These are phyloP conservation scores for Coelinius sp. DNA, from an alignment of 2,888 invertebrate species.

Conservation along the genomic window DNA sequence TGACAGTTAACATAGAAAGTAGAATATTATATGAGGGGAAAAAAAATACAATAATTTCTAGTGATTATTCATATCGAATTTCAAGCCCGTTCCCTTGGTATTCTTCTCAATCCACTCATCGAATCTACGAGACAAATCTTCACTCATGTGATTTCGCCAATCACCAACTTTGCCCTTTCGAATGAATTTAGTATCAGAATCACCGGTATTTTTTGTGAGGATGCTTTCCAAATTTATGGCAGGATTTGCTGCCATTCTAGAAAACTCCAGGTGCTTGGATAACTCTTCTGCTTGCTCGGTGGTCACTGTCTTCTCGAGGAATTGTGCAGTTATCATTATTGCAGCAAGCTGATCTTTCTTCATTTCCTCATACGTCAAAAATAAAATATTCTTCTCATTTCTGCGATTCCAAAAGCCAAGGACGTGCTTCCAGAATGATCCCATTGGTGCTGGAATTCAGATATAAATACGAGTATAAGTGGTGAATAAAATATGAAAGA, in stretches of 20 bases:
- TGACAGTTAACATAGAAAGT: background rate
- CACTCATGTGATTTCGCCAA: constrained; percentile 84
- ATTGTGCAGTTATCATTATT: constrained; percentile 80
- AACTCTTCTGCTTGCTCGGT: constrained; percentile 79
- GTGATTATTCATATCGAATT: constrained; percentile 70
- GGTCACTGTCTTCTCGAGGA: constrained; percentile 78
- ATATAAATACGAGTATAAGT: constrained; percentile 67
- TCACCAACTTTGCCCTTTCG: constrained; percentile 86
- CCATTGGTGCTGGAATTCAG: constrained; percentile 58
- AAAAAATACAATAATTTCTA: background rate
- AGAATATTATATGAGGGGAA: background rate
- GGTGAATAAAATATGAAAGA: constrained; percentile 78
- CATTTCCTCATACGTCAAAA: constrained; percentile 76
- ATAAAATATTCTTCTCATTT: constrained; percentile 73
- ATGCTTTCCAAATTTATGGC: constrained; percentile 82
- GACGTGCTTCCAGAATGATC: constrained; percentile 68
- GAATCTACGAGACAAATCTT: constrained; percentile 79
- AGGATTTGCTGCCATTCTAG: constrained; percentile 86
- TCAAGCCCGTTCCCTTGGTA: constrained; percentile 76
- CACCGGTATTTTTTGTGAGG: constrained; percentile 73
- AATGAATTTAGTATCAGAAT: constrained; percentile 77
- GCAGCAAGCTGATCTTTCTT: constrained; percentile 78
- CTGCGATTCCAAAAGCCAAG: constrained; percentile 71
- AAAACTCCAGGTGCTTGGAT: constrained; percentile 83
- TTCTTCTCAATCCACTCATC: constrained; percentile 80